phyloP scores from a whole-genome alignment of 2,888 invertebrate species.

The Protonemura montana region DNA sequence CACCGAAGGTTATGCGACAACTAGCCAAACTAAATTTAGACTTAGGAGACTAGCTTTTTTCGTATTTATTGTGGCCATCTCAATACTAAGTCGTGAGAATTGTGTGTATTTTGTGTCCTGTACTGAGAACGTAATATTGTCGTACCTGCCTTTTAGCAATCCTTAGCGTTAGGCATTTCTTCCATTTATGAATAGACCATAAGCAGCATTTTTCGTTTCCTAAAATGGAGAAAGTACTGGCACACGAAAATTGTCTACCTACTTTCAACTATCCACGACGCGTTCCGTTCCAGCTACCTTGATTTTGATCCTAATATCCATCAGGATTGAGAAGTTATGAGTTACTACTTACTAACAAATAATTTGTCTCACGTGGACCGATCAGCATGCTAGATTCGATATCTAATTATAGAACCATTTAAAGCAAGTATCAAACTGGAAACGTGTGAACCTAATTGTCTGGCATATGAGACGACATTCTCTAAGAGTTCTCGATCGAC shows the following conservation, averaged over 20 bases:
- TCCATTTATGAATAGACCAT: too few species aligned
- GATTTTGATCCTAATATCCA: neutral
- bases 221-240: neutral
- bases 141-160: too few species aligned
- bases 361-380: neutral
- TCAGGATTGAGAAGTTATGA: neutral
- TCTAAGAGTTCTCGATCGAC: neutral
- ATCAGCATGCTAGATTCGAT: slow-evolving; percentile 5
- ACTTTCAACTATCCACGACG: neutral
- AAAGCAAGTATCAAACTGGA: neutral
- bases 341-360: neutral
- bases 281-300: neutral
- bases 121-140: too few species aligned
- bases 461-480: neutral
- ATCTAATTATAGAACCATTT: neutral
- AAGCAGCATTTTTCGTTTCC: neutral
- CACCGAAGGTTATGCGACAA: too few species aligned
- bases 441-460: slow-evolving; percentile 4
- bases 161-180: too few species aligned
- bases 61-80: neutral
- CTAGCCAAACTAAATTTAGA: neutral
- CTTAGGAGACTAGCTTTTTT: neutral
- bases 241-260: neutral
- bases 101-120: neutral
- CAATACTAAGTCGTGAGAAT: neutral